Evolutionary conservation across 1,140 invertebrate genomes (phyloP).

Genomic region (Cotesia glomerata): DNA sequence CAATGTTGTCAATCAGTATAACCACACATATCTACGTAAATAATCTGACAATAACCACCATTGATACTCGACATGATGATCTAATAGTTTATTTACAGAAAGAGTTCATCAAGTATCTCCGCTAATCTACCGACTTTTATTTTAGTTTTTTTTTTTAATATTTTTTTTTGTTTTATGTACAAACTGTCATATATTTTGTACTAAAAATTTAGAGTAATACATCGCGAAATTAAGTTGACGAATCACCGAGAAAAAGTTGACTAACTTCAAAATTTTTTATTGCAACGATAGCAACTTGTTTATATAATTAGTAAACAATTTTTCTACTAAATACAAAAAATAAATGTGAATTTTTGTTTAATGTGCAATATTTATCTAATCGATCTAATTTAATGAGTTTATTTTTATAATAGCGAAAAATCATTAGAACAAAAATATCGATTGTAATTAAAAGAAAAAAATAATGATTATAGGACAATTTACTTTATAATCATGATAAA

Average conservation of each 20-base stretch:
- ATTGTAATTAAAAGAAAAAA: too few species aligned
- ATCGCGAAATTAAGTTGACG: background rate
- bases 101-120: background rate
- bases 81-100: background rate
- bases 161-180: background rate
- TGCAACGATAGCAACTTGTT: constrained; percentile 24
- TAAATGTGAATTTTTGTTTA: too few species aligned
- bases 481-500: too few species aligned
- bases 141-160: background rate
- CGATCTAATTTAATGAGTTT: too few species aligned
- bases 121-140: constrained; percentile 1
- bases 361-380: too few species aligned
- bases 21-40: background rate
- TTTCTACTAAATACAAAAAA: too few species aligned
- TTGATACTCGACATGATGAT: background rate
- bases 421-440: too few species aligned
- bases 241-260: constrained; percentile 8
- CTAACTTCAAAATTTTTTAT: background rate
- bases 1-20: background rate
- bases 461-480: too few species aligned
- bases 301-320: background rate
- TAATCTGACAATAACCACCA: background rate
- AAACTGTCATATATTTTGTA: constrained; percentile 11
- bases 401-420: too few species aligned
- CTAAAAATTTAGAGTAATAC: constrained; percentile 10